These are phyloP conservation scores for Corvus moneduloides DNA, from an alignment of 2,113 vertebrate species.

Conservation along the genomic window DNA sequence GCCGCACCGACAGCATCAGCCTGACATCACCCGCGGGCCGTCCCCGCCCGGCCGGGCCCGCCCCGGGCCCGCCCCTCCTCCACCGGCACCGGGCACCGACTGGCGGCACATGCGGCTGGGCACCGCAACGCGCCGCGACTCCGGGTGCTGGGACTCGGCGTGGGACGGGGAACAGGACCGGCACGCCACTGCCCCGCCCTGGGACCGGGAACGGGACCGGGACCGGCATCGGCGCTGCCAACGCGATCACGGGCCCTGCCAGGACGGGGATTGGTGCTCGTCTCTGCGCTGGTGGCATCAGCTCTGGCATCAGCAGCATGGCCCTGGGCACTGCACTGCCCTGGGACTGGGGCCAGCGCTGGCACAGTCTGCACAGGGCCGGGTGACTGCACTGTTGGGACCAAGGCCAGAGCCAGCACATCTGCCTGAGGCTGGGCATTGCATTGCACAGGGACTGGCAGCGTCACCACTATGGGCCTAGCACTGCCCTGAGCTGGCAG, in stretches of 20 bases:
- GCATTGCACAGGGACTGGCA: not conserved
- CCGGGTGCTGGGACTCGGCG: not conserved
- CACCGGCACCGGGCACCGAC: not conserved
- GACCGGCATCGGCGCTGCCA: not conserved
- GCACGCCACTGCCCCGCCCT: not conserved
- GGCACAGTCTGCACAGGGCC: not conserved
- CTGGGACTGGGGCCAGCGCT: not conserved
- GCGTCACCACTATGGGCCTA: not conserved
- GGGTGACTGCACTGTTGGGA: not conserved
- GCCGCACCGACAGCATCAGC: constrained; percentile 38
- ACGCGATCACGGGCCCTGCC: not conserved
- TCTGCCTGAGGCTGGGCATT: not conserved
- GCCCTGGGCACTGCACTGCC: not conserved
- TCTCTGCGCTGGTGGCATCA: not conserved
- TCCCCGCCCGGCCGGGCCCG: not conserved
- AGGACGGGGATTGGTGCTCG: not conserved
- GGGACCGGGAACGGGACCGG: not conserved
- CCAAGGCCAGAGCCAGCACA: not conserved
- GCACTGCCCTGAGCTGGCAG: not conserved
- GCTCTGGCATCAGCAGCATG: not conserved
- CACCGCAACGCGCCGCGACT: not conserved
- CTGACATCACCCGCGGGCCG: constrained; percentile 41
- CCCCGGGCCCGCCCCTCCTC: not conserved
- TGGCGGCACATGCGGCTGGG: not conserved
- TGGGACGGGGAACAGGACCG: not conserved